Base-by-base conservation (phyloP, 2,888 invertebrate species). In the Perizoma flavofasciatum region DNA sequence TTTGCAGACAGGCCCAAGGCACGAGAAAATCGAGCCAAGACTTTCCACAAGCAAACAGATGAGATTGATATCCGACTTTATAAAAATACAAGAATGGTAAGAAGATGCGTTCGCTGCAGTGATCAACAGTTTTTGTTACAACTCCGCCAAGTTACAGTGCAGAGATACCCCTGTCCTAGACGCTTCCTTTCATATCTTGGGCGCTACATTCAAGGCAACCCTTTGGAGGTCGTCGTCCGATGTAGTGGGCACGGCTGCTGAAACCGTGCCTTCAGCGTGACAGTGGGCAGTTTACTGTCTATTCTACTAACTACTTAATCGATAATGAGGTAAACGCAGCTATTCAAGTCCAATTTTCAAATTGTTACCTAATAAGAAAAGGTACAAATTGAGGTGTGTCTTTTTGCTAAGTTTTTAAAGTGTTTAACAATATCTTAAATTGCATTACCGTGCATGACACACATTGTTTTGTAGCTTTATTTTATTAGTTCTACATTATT, bases 171-270 rank as follows among this genome's bases (percentile, higher is more conserved):
- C 22, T 37, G 4, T 6, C 5, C 5, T 37, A 37, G 5, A 4
- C 37, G 37, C 46, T 5, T 46, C 33, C 4, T 34, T 50, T 65
- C 49, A 5, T 59, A 48, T 55, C 71, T 65, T 66, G 61, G 43
- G 57, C 44, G 61, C 63, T 69, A 55, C 49, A 22, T 58, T 50
- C 57, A 60, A 73, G 75, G 72, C 77, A 78, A 79, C 83, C 85
- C 85, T 78, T 76, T 72, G 70, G 78, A 78, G 89, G 87, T 89
- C 86, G 82, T 77, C 82, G 88, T 71, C 82, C 89, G 74, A 59
- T 82, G 80, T 67, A 89, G 89, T 86, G 87, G 88, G 84, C 84
- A 75, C 82, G 86, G 78, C 78, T 71, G 73, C 87, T 87, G 86
- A 86, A 83, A 82, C 78, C 70, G 71, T 70, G 79, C 83, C 81